Base-by-base conservation (phyloP, 2,113 vertebrate genomes). In the Centropristis striata region DNA sequence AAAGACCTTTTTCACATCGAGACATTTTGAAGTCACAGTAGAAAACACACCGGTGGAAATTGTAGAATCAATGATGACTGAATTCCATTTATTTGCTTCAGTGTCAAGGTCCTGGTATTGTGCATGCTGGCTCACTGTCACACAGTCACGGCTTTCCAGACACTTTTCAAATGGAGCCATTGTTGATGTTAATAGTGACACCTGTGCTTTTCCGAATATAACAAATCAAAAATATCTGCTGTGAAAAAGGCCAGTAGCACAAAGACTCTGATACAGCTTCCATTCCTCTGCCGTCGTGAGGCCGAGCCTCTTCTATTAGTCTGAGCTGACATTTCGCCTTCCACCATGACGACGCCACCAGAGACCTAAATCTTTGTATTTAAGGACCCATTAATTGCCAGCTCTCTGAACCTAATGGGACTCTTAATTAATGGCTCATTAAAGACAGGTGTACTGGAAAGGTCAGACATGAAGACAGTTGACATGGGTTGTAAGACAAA, bases 351-450 rank as follows among this genome's bases (percentile, higher is more conserved):
- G 47, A 9, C 6, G 21, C 23, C 76, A 66, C 55, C 49, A 63
- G 71, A 51, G 73, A 75, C 74, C 50, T 66, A 21, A 47, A 67
- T 68, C 44, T 73, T 63, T 53, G 28, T 71, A 75, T 80, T 81
- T 78, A 80, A 74, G 69, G 32, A 75, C 76, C 57, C 57, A 67
- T 74, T 80, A 78, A 85, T 73, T 86, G 57, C 21, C 13, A 72
- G 51, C 71, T 80, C 72, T 70, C 32, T 69, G 50, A 84, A 87
- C 58, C 69, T 75, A 68, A 78, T 49, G 76, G 78, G 73, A 69
- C 49, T 49, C 14, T 79, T 78, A 84, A 84, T 89, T 87, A 88
- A 32, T 37, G 25, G 11, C 81, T 90, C 23, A 68, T 86, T 92
- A 76, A 73, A 87, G 72, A 55, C 59, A 81, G 69, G 69, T 50